Conservation (phyloP, 2,113 vertebrate genomes). For the Macquaria australasica region DNA sequence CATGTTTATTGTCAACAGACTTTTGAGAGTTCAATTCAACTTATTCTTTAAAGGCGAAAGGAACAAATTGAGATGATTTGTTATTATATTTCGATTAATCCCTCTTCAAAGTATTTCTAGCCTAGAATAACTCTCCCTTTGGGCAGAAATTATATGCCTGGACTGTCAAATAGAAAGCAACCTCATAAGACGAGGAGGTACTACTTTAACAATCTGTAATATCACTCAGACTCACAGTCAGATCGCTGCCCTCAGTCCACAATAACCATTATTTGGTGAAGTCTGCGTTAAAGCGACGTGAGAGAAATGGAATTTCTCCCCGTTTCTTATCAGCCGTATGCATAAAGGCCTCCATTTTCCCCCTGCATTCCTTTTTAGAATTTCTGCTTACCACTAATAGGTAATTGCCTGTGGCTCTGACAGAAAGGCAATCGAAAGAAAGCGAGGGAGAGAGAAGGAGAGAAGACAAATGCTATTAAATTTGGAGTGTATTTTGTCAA, state of each 20-base stretch:
- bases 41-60: not conserved
- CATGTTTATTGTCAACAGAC: not conserved
- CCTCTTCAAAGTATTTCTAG: not conserved
- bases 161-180: slow-evolving; percentile 25
- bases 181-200: not conserved
- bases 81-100: slow-evolving; percentile 13
- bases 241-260: slow-evolving; percentile 34
- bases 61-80: not conserved
- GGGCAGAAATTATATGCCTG: slow-evolving; percentile 3
- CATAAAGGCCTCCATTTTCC: slow-evolving; percentile 77
- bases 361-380: slow-evolving; percentile 50
- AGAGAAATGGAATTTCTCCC: slow-evolving; percentile 60
- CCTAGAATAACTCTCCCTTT: not conserved
- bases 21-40: not conserved
- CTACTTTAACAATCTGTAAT: slow-evolving; percentile 48
- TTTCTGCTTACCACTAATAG: slow-evolving; percentile 61
- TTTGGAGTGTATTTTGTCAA: slow-evolving; percentile 66
- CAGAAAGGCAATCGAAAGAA: slow-evolving; percentile 58
- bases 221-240: slow-evolving; percentile 47
- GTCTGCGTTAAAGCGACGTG: slow-evolving; percentile 25
- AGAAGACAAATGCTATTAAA: slow-evolving; percentile 55
- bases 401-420: slow-evolving; percentile 77
- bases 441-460: not conserved
- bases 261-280: slow-evolving; percentile 51
- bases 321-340: slow-evolving; percentile 75